Evolutionary conservation across 2,113 vertebrate genomes (phyloP).

Genomic region (Hucho hucho): DNA sequence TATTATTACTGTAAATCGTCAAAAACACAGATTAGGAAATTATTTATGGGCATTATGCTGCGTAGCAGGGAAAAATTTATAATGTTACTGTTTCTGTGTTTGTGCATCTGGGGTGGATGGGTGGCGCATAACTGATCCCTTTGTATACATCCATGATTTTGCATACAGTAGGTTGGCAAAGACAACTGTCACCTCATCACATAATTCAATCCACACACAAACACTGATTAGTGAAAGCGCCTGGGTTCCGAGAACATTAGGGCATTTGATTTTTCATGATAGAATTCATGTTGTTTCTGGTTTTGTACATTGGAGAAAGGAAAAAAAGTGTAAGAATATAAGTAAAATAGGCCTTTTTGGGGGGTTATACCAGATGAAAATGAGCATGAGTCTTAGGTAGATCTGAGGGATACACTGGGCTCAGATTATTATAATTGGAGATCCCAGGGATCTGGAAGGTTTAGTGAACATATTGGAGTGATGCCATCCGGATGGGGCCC

Average conservation of each 20-base stretch:
- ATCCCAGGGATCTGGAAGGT: no score
- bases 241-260: slow-evolving; percentile 34
- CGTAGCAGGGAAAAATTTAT: slow-evolving; percentile 66
- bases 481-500: neutral
- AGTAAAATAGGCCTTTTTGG: neutral
- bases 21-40: slow-evolving; percentile 76
- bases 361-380: no score
- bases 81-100: slow-evolving; percentile 70
- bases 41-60: slow-evolving; percentile 75
- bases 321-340: neutral
- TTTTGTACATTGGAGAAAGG: slow-evolving; percentile 3
- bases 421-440: neutral
- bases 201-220: slow-evolving; percentile 57
- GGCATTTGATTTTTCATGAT: slow-evolving; percentile 31
- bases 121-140: slow-evolving; percentile 68
- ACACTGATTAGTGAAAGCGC: slow-evolving; percentile 52
- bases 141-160: slow-evolving; percentile 67
- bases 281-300: slow-evolving; percentile 17
- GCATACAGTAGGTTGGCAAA: slow-evolving; percentile 67
- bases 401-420: neutral
- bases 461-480: no score
- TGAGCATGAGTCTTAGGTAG: neutral
- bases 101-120: slow-evolving; percentile 73
- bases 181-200: slow-evolving; percentile 63
- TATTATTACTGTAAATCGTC: slow-evolving; percentile 74